Conservation (phyloP, 2,888 invertebrate species). For the Spilosoma lubricipeda region DNA sequence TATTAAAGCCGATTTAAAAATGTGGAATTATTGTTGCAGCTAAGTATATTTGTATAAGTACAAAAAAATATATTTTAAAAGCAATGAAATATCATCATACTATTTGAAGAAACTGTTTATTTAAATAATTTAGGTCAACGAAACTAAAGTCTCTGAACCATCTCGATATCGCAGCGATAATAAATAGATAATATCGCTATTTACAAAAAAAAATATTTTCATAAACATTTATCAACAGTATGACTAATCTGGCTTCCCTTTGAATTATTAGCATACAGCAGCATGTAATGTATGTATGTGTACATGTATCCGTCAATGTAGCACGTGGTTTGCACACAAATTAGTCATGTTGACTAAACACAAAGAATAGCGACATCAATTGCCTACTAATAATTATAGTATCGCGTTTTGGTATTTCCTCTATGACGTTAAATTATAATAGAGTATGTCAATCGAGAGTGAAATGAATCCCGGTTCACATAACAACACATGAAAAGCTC, state of each 20-base stretch:
- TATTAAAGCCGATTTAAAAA: neutral
- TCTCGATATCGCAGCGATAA: neutral
- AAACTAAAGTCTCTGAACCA: neutral
- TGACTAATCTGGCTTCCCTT: neutral
- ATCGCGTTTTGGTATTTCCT: neutral
- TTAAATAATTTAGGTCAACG: neutral
- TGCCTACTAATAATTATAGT: neutral
- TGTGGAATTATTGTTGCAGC: neutral
- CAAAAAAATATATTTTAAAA: neutral
- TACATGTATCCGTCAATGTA: neutral
- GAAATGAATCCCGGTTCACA: neutral
- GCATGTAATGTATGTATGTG: neutral
- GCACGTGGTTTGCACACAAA: constrained; percentile 18
- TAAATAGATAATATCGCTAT: neutral
- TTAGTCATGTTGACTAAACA: constrained; percentile 5
- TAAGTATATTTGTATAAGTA: neutral
- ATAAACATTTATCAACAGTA: neutral
- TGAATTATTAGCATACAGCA: constrained; percentile 10
- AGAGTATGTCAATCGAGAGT: neutral
- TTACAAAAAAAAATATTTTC: neutral
- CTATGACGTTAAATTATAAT: neutral
- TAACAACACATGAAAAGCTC: neutral
- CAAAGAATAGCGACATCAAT: constrained; percentile 8
- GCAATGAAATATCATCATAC: neutral
- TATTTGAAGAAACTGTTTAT: neutral